Evolutionary conservation across 2,113 vertebrate genomes (phyloP).

Genomic region (Otocyon megalotis): DNA sequence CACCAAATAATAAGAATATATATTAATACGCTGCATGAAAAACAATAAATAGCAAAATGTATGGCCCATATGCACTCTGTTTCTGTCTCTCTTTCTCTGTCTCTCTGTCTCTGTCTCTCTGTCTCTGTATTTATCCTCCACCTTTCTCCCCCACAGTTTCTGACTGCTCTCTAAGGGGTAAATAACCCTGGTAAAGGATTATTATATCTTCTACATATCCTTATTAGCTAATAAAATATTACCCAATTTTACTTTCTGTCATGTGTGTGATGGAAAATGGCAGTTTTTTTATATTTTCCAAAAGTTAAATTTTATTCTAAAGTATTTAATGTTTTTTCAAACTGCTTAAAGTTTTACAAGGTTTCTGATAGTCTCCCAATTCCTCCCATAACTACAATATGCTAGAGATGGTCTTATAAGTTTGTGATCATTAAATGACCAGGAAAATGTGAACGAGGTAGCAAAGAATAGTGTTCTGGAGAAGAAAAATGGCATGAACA

Average conservation of each 20-base stretch:
- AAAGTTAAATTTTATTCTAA: neutral
- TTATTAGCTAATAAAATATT: neutral
- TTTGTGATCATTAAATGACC: neutral
- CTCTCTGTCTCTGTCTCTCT: neutral
- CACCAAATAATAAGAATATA: neutral
- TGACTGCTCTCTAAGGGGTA: neutral
- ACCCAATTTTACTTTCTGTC: neutral
- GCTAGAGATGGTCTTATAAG: neutral
- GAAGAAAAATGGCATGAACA: neutral
- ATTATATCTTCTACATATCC: neutral
- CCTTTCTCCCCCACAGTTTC: no score
- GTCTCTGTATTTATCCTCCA: neutral
- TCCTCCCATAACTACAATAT: neutral
- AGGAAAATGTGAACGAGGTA: neutral
- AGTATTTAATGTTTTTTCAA: neutral
- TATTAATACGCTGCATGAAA: neutral
- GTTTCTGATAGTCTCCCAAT: neutral
- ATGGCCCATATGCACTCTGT: neutral
- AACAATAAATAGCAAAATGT: neutral
- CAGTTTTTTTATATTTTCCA: neutral
- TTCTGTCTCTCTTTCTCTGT: neutral
- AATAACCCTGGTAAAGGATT: neutral
- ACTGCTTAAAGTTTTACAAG: neutral
- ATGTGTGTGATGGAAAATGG: neutral
- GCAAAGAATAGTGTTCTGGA: neutral